Evolutionary conservation across 2,113 vertebrate species (phyloP).

Genomic region (Egretta garzetta): DNA sequence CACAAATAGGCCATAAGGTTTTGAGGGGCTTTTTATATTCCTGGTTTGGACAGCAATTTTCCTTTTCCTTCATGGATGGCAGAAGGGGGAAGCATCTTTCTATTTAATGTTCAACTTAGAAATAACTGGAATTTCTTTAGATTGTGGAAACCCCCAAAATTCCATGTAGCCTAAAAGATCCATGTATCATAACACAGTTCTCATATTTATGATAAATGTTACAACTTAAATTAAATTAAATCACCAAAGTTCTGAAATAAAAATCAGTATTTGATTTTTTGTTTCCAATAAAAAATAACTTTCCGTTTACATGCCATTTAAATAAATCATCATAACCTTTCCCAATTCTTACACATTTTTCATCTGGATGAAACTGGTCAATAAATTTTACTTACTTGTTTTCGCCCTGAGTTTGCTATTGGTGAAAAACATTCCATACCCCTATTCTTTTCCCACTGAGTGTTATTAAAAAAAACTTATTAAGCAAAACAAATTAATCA

Average conservation of each 20-base stretch:
- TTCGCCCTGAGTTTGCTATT: neutral
- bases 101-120: neutral
- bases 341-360: neutral
- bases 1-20: neutral
- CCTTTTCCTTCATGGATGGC: rapidly evolving
- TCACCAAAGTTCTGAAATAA: neutral
- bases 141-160: neutral
- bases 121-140: neutral
- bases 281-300: neutral
- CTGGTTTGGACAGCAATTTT: neutral
- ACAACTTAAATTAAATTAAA: neutral
- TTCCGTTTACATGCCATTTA: neutral
- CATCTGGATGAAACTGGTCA: neutral
- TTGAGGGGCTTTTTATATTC: neutral
- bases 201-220: neutral
- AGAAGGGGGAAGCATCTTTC: rapidly evolving
- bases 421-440: neutral
- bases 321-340: neutral
- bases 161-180: neutral
- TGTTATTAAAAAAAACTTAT: neutral
- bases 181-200: neutral
- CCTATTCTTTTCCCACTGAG: neutral
- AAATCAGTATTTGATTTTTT: neutral
- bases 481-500: neutral
- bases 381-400: neutral